Evolutionary conservation across 2,797 vertebrate genomes (phyloP).

Genomic region (Microctenopoma lineatum): DNA sequence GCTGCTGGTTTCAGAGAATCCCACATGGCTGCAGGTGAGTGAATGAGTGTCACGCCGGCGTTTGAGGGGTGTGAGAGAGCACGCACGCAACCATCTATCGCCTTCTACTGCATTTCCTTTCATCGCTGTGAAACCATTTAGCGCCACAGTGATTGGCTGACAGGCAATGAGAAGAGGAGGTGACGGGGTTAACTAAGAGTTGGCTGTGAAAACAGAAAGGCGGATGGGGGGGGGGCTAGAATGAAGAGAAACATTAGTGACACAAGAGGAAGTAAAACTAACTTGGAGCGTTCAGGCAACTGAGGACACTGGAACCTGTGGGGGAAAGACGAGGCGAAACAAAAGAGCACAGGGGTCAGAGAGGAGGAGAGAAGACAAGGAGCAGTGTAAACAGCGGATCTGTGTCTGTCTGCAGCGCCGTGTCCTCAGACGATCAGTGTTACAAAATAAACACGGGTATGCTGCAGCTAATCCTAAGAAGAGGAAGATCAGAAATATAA

Average conservation of each 20-base stretch:
- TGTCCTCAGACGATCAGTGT: no score
- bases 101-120: neutral
- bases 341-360: constrained; percentile 52
- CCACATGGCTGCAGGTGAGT: constrained; percentile 25
- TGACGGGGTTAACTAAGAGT: constrained; percentile 3
- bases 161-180: neutral
- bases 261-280: constrained; percentile 88
- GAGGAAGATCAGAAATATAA: no score
- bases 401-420: no score
- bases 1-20: constrained; percentile 56
- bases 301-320: constrained; percentile 91
- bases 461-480: no score
- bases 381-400: constrained; percentile 1
- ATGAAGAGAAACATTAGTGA: constrained; percentile 33
- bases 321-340: constrained; percentile 82
- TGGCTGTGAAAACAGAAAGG: constrained; percentile 10
- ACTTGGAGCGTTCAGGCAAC: constrained; percentile 87
- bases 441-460: no score
- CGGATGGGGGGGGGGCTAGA: neutral
- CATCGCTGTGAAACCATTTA: neutral
- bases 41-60: neutral
- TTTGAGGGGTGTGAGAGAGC: neutral
- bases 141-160: neutral
- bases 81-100: neutral
- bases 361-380: constrained; percentile 17